A percentile compares a stretch with the other conserved stretches of the same genome.
phyloP scores from a whole-genome alignment of 23 tunicate species.

The Styela clava region DNA sequence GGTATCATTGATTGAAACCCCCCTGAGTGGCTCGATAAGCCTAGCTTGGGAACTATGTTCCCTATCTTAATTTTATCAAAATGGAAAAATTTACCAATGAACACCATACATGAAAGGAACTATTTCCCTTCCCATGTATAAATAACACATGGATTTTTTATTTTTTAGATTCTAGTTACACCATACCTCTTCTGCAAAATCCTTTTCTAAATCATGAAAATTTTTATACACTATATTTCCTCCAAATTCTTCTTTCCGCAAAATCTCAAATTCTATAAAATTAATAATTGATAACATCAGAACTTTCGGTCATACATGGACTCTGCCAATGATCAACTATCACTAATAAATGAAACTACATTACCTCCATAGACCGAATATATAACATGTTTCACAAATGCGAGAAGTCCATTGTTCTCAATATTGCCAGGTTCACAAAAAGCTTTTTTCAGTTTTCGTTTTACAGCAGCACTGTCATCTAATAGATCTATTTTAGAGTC shows the following conservation, averaged over 20 bases:
- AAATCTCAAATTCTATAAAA: constrained; percentile 55
- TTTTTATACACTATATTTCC: constrained; percentile 67
- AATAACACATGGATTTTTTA: too few relatives aligned
- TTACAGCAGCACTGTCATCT: constrained; percentile 76
- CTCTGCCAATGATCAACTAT: too few relatives aligned
- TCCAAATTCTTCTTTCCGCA: constrained; percentile 80
- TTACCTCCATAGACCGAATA: constrained; percentile 81
- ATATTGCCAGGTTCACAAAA: constrained; percentile 98
- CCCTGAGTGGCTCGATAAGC: too few relatives aligned
- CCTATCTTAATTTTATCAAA: too few relatives aligned
- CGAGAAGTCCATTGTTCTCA: constrained; percentile 78
- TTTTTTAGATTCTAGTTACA: too few relatives aligned
- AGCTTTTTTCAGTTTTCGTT: constrained; percentile 85
- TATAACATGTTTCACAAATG: constrained; percentile 65
- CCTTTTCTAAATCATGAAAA: constrained; percentile 68
- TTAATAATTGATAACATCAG: neutral
- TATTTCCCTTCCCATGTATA: too few relatives aligned
- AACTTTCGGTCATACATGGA: too few relatives aligned
- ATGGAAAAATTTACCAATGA: too few relatives aligned
- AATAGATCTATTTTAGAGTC: constrained; percentile 93
- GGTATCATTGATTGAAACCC: too few relatives aligned
- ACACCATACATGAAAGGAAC: too few relatives aligned
- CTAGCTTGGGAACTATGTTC: too few relatives aligned
- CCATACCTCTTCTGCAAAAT: constrained; percentile 75
- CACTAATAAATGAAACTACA: too few relatives aligned